These are phyloP conservation scores for Cavia porcellus DNA, from an alignment of 2,113 vertebrate species.

Conservation along the genomic window DNA sequence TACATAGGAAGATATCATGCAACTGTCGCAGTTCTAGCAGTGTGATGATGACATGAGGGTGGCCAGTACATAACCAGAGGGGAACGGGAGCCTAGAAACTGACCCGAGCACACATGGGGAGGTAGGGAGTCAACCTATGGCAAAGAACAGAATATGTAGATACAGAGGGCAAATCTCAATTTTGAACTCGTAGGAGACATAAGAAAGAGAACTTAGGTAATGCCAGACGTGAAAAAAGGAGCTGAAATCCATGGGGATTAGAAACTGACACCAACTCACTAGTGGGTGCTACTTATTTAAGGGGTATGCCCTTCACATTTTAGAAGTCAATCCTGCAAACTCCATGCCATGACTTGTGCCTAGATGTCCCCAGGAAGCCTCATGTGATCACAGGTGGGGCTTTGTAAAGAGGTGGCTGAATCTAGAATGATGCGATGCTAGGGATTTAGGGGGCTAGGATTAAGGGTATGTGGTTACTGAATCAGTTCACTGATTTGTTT, in stretches of 20 bases:
- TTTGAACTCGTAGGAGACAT: not conserved
- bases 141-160: not conserved
- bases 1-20: not conserved
- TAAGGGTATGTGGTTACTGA: not conserved
- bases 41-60: too few relatives aligned
- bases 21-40: not conserved
- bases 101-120: not conserved
- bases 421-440: not conserved
- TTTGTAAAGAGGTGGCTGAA: not conserved
- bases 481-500: not conserved
- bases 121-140: not conserved
- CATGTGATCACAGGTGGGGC: not conserved
- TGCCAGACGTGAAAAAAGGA: not conserved
- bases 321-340: not conserved
- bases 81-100: not conserved
- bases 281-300: not conserved
- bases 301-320: fast-evolving
- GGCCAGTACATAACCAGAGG: not conserved
- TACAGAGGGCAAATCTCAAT: not conserved
- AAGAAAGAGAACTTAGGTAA: not conserved
- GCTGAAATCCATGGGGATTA: not conserved
- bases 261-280: not conserved
- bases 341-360: not conserved
- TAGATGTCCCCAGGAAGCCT: not conserved
- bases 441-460: not conserved